phyloP scores from a whole-genome alignment of 2,888 invertebrate genomes.

The Caenorhabditis sp. region DNA sequence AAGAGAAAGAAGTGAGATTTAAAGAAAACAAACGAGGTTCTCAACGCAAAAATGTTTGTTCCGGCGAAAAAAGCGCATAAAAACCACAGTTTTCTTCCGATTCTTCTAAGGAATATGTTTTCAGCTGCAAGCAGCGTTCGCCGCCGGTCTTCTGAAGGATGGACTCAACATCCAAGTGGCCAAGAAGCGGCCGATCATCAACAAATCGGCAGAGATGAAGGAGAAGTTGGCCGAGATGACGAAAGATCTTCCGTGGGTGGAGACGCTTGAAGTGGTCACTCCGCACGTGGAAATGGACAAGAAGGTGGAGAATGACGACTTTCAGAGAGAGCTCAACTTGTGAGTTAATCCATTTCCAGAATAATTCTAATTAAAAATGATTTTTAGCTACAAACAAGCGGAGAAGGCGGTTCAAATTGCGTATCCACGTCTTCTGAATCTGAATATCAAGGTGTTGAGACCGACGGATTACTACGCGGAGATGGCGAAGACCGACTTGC shows the following conservation, averaged over 20 bases:
- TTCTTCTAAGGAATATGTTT: no score
- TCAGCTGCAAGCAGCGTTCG: constrained; percentile 92
- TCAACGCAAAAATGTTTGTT: no score
- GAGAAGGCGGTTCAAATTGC: constrained; percentile 89
- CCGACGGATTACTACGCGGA: constrained; percentile 98
- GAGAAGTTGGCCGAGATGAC: constrained; percentile 63
- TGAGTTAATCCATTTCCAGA: constrained; percentile 55
- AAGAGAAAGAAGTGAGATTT: constrained; percentile 47
- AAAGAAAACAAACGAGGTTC: no score
- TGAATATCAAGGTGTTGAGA: constrained; percentile 81
- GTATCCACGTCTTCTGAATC: constrained; percentile 86
- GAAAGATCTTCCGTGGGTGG: constrained; percentile 73
- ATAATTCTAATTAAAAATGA: neutral
- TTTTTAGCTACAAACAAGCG: constrained; percentile 80
- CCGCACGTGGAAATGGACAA: constrained; percentile 63
- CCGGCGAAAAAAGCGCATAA: neutral
- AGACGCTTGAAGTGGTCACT: constrained; percentile 73
- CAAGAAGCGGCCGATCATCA: constrained; percentile 84
- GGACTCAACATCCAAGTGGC: constrained; percentile 84
- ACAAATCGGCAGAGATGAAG: constrained; percentile 82
- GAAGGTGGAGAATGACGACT: constrained; percentile 72
- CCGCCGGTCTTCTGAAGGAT: constrained; percentile 86
- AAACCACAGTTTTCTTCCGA: no score
- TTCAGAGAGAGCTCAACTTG: constrained; percentile 76
- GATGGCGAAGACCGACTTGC: constrained; percentile 96